phyloP scores from a whole-genome alignment of 1,140 invertebrate species.

The Hydropsyche tenuis region DNA sequence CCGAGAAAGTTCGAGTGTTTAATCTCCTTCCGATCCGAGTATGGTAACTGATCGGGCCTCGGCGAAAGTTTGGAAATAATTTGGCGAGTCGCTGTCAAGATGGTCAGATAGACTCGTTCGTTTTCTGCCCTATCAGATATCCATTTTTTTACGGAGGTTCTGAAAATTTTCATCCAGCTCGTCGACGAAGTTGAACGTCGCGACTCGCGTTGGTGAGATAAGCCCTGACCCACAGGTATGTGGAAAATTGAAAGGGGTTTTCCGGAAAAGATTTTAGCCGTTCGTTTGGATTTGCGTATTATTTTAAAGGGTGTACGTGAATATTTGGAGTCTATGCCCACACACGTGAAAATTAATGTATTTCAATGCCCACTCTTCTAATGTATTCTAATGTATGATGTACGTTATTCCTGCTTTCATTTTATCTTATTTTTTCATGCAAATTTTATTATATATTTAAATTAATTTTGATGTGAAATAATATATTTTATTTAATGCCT shows the following conservation, averaged over 20 bases:
- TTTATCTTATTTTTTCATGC: no score
- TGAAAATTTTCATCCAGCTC: neutral
- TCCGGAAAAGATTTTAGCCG: neutral
- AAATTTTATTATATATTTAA: no score
- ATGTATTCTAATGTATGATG: no score
- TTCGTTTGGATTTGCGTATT: neutral
- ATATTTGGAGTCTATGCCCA: no score
- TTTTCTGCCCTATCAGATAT: neutral
- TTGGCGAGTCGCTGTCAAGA: neutral
- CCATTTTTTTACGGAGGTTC: neutral
- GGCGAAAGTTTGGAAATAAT: conserved; percentile 18
- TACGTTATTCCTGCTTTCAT: no score
- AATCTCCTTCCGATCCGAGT: neutral
- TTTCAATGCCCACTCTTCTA: no score
- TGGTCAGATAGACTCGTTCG: conserved; percentile 11
- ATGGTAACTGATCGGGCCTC: neutral
- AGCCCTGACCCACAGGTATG: conserved; percentile 20
- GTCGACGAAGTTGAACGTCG: neutral
- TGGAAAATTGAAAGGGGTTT: conserved; percentile 22
- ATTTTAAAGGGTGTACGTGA: neutral
- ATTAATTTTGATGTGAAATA: no score
- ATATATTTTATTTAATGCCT: no score
- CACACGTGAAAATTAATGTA: neutral
- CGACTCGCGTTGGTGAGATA: no score
- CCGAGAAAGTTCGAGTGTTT: conserved; percentile 10